Evolutionary conservation across 1,140 invertebrate species (phyloP).

Genomic region (Meteorus sp.): DNA sequence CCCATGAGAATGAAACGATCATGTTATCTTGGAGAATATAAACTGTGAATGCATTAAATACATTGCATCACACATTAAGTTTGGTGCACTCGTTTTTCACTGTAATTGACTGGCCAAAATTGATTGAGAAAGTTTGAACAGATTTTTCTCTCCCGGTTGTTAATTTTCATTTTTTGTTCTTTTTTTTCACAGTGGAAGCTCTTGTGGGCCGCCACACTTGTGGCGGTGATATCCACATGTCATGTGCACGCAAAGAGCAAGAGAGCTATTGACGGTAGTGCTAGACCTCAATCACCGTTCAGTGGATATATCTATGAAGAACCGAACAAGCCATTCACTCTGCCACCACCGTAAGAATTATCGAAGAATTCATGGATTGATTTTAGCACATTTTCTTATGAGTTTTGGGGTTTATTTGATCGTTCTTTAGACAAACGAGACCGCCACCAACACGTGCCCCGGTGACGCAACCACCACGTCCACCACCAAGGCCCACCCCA

Average conservation of each 20-base stretch:
- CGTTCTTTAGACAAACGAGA: neutral
- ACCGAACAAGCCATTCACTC: conserved; percentile 38
- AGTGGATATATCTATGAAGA: conserved; percentile 43
- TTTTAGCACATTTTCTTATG: too few species aligned
- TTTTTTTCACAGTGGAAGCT: conserved; percentile 43
- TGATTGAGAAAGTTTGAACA: neutral
- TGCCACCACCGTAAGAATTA: conserved; percentile 39
- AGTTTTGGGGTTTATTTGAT: too few species aligned
- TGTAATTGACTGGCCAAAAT: too few species aligned
- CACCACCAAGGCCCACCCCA: too few species aligned
- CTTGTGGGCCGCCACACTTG: conserved; percentile 41
- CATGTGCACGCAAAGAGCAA: conserved; percentile 41
- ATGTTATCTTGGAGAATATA: conserved; percentile 13
- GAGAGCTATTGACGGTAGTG: conserved; percentile 45
- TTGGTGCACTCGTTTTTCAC: too few species aligned
- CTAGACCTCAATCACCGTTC: conserved; percentile 38
- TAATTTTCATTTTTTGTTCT: too few species aligned
- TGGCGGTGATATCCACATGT: conserved; percentile 41
- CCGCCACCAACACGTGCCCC: too few species aligned
- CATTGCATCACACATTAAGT: too few species aligned
- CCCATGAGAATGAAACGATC: conserved; percentile 33
- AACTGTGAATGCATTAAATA: too few species aligned
- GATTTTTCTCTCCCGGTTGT: too few species aligned
- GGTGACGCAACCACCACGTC: too few species aligned
- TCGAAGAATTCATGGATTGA: neutral